phyloP scores from a whole-genome alignment of 1,140 invertebrate genomes.

The Ceratosolen solmsi region DNA sequence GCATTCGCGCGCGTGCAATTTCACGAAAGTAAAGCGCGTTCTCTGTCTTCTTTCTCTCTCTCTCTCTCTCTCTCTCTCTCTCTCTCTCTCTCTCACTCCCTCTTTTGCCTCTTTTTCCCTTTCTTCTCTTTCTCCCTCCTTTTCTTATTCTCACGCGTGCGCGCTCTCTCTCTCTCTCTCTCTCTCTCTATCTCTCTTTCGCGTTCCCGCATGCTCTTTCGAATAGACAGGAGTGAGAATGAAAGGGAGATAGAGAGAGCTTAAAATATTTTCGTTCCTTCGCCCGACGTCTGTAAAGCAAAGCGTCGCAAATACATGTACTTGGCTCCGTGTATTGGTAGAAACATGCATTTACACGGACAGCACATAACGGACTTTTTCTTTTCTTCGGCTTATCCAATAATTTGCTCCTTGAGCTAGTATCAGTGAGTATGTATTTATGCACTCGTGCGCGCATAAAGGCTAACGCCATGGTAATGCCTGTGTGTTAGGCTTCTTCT shows the following conservation, averaged over 20 bases:
- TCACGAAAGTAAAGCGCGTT: slow-evolving; percentile 35
- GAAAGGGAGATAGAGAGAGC: slow-evolving; percentile 28
- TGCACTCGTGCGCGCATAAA: background rate
- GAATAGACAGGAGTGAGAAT: background rate
- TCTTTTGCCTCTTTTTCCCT: background rate
- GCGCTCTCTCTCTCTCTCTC: background rate
- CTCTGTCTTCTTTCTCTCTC: background rate
- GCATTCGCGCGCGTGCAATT: slow-evolving; percentile 24
- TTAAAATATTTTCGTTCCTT: slow-evolving; percentile 45
- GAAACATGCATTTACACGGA: slow-evolving; percentile 29
- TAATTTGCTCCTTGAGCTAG: slow-evolving; percentile 21
- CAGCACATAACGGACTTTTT: slow-evolving; percentile 33
- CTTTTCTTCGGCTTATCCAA: slow-evolving; percentile 38
- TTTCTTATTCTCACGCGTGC: background rate
- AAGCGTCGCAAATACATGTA: slow-evolving; percentile 21
- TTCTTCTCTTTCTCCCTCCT: background rate
- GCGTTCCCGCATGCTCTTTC: background rate
- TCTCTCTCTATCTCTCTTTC: background rate
- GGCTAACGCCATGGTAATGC: background rate
- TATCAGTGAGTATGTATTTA: background rate
- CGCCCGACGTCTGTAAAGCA: slow-evolving; percentile 10
- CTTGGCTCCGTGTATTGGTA: slow-evolving; percentile 18
- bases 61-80: too few relatives aligned
- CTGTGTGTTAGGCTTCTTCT: background rate
- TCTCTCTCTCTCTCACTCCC: background rate